Evolutionary conservation across 1,140 invertebrate species (phyloP).

Genomic region (Temnothorax curvispinosus): DNA sequence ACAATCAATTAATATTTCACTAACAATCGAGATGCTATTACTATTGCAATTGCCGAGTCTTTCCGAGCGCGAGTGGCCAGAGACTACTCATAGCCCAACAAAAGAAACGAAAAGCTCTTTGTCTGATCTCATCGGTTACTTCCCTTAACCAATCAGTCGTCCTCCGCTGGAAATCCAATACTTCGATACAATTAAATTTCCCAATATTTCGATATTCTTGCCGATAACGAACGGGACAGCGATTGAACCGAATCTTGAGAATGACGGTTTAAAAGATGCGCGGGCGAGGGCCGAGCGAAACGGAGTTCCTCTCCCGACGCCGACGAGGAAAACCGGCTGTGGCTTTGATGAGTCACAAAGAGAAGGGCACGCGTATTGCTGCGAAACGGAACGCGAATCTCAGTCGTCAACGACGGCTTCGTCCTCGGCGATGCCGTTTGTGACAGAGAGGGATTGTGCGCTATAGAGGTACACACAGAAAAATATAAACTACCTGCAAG

Average conservation of each 20-base stretch:
- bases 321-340: slow-evolving; percentile 43
- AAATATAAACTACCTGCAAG: too few species aligned
- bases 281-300: not conserved
- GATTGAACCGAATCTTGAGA: slow-evolving; percentile 24
- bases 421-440: slow-evolving; percentile 61
- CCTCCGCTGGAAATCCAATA: slow-evolving; percentile 13
- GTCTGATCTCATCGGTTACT: slow-evolving; percentile 21
- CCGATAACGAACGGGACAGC: slow-evolving; percentile 22
- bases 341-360: slow-evolving; percentile 61
- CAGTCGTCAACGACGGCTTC: slow-evolving; percentile 67
- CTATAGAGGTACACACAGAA: slow-evolving; percentile 45
- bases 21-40: not conserved
- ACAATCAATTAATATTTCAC: slow-evolving; percentile 28
- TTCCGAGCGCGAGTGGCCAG: not conserved
- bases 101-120: slow-evolving; percentile 11
- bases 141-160: slow-evolving; percentile 30
- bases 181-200: slow-evolving; percentile 52
- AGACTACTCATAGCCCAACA: not conserved
- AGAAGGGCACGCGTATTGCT: slow-evolving; percentile 9
- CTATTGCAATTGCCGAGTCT: not conserved
- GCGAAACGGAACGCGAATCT: slow-evolving; percentile 63
- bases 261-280: slow-evolving; percentile 17
- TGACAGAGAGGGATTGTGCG: slow-evolving; percentile 62
- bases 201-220: slow-evolving; percentile 52
- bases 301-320: not conserved